Base-by-base conservation (phyloP, 2,113 vertebrate genomes). In the Tauraco erythrolophus region DNA sequence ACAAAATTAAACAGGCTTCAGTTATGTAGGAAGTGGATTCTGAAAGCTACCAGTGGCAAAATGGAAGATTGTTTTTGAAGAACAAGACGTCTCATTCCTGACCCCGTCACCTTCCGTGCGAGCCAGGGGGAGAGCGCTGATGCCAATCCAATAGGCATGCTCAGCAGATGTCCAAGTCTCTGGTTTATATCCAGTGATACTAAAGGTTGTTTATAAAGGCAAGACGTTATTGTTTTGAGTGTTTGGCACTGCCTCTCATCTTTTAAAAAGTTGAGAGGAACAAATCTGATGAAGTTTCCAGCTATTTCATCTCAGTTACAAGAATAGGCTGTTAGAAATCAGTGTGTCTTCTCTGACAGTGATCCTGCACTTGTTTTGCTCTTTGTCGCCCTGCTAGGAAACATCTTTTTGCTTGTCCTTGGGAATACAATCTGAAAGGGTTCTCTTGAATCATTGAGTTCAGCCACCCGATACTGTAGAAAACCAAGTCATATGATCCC, bases 171-270 rank as follows among this genome's bases (percentile, higher is more conserved):
- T n/a, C 95, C 96, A 92, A 77, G 96, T 68, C 94, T 97, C 97
- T 97, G 97, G 27, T 97, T 97, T 97, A 62, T 96, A 85, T 97
- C 97, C 92, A 93, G 31, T 35, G 72, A 92, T 97, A 92, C 95
- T 94, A 91, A 96, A 92, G 84, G 65, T 94, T 97, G 96, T 96
- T 97, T 97, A 97, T 89, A 96, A 97, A 97, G 93, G 94, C 95
- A 92, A 93, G 96, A 92, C 61, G 7, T 94, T 96, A 97, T 96
- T 97, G 94, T 96, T 96, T 89, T 82, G 89, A 97, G 94, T 33
- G 53, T 89, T 95, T 97, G 96, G 96, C 96, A 91, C 84, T 76
- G 92, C 92, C 91, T 97, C 95, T 57, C 91, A 57, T 95, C 95
- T 87, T 92, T 95, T 91, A 69, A 94, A 96, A 92, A 83, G 69